Conservation (phyloP, 2,797 vertebrate genomes). For the Oophaga sylvatica region DNA sequence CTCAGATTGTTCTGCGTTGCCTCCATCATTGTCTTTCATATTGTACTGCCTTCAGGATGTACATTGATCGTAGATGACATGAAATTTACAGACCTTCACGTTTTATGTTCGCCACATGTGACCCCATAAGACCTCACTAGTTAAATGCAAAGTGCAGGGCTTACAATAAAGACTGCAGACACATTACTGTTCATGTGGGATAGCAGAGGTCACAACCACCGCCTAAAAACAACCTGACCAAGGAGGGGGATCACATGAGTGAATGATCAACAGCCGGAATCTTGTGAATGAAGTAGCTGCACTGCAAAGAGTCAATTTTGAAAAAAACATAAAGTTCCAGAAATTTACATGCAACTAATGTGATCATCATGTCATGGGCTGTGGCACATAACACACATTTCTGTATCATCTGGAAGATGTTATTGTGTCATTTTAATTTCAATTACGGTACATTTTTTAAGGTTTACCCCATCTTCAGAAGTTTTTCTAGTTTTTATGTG, state of each 20-base stretch:
- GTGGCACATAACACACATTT: background rate
- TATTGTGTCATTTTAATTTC: background rate
- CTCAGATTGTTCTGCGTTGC: background rate
- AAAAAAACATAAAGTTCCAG: background rate
- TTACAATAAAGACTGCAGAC: slow-evolving; percentile 9
- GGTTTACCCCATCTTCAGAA: background rate
- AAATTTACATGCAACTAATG: background rate
- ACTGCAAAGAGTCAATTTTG: background rate
- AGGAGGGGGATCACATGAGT: background rate
- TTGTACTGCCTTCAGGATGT: background rate
- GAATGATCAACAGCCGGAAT: background rate
- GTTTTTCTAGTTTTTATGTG: no score
- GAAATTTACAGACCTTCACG: slow-evolving; percentile 16
- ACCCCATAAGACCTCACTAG: slow-evolving; percentile 20
- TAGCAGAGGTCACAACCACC: background rate
- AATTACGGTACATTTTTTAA: background rate
- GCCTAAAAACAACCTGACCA: background rate
- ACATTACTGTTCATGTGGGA: slow-evolving; percentile 8
- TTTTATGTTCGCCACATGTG: slow-evolving; percentile 42
- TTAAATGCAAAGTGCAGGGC: background rate
- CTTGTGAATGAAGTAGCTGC: slow-evolving; percentile 2
- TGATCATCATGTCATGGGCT: slow-evolving; percentile 10
- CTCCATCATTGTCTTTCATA: background rate
- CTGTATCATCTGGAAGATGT: slow-evolving; percentile 9
- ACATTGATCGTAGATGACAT: background rate